These are phyloP conservation scores for Etheostoma cragini DNA, from an alignment of 2,113 vertebrate species.

Conservation along the genomic window DNA sequence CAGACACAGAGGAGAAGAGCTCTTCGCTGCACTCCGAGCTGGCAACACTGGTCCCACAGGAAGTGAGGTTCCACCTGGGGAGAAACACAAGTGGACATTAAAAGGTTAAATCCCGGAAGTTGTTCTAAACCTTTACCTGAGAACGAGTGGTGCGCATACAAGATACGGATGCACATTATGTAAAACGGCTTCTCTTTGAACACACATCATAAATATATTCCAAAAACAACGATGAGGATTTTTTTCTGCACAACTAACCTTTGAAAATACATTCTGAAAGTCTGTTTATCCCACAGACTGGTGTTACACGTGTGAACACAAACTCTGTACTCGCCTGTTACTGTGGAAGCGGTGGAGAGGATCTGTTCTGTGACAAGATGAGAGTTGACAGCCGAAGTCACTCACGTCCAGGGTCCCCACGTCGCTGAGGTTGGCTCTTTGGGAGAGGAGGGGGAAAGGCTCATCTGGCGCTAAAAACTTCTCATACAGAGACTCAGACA, in stretches of 20 bases:
- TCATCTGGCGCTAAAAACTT: constrained; percentile 96
- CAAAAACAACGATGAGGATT: background rate
- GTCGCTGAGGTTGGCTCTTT: constrained; percentile 90
- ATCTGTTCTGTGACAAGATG: constrained; percentile 96
- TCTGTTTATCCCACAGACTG: background rate
- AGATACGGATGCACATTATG: background rate
- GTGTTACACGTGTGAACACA: background rate
- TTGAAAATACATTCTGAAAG: background rate
- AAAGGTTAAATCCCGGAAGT: background rate
- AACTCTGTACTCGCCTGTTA: constrained; percentile 85
- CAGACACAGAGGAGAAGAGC: constrained; percentile 96
- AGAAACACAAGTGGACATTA: background rate
- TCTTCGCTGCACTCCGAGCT: constrained; percentile 99
- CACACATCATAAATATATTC: too few species aligned
- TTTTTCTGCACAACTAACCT: background rate
- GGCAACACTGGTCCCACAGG: constrained; percentile 96
- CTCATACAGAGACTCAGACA: constrained; percentile 90
- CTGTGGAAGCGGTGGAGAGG: constrained; percentile 94
- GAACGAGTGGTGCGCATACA: background rate
- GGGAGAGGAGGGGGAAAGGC: constrained; percentile 90
- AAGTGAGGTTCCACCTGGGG: constrained; percentile 95
- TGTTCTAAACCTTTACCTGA: background rate
- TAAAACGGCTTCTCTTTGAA: background rate
- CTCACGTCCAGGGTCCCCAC: constrained; percentile 93
- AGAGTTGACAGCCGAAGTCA: constrained; percentile 95